phyloP scores from a whole-genome alignment of 2,888 invertebrate species.

The Eudasyphora cyanicolor region DNA sequence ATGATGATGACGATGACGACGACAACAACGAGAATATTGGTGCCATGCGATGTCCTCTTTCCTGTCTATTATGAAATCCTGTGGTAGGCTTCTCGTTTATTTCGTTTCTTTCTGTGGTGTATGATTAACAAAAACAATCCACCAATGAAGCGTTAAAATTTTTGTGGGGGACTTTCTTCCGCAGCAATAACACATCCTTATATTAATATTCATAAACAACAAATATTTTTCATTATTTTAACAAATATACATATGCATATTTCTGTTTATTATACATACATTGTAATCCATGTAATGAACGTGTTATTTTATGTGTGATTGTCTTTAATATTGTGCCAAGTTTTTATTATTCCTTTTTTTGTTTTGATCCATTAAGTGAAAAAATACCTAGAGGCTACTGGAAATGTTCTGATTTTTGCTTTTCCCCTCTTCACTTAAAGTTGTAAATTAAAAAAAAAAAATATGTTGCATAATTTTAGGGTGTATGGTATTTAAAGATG shows the following conservation, averaged over 20 bases:
- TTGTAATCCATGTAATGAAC: conserved; percentile 45
- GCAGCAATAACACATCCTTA: conserved; percentile 28
- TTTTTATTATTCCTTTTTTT: conserved; percentile 6
- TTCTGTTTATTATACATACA: neutral
- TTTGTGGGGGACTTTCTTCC: conserved; percentile 3
- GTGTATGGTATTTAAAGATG: neutral
- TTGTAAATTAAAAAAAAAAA: neutral
- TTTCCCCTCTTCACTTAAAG: neutral
- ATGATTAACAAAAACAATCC: conserved; percentile 8
- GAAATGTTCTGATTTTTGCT: neutral
- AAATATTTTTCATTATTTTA: conserved; percentile 40
- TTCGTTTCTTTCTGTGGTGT: neutral
- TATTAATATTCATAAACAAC: conserved; percentile 53
- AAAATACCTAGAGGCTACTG: conserved; percentile 45
- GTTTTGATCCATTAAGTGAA: conserved; percentile 21
- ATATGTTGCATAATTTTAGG: neutral
- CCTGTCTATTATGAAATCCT: conserved; percentile 28
- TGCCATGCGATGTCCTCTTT: conserved; percentile 40
- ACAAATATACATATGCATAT: neutral
- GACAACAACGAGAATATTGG: neutral
- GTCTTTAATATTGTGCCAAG: conserved; percentile 22
- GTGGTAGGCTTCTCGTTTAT: conserved; percentile 56
- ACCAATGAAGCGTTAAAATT: conserved; percentile 58
- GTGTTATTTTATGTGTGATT: conserved; percentile 43
- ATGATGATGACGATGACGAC: conserved; percentile 39